Conservation (phyloP, 2,113 vertebrate genomes). For the Gavialis gangeticus region DNA sequence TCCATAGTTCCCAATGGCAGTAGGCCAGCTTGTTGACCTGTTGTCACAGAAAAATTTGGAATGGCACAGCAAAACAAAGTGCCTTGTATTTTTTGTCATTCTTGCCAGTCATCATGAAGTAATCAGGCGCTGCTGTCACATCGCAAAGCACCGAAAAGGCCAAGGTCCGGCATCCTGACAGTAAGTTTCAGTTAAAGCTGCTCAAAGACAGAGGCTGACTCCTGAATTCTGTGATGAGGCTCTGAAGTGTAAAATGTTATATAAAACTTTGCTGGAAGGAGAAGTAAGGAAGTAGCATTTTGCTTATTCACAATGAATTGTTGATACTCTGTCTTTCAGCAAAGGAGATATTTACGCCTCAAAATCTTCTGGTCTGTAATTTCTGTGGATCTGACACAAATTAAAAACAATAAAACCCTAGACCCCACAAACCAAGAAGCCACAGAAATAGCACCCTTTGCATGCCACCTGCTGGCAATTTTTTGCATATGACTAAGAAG, state of each 20-base stretch:
- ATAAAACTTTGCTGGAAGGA: not conserved
- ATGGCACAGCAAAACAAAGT: conserved; percentile 33
- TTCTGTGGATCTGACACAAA: not conserved
- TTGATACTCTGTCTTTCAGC: not conserved
- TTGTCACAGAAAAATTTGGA: conserved; percentile 53
- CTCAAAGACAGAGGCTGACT: not conserved
- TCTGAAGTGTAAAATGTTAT: not conserved
- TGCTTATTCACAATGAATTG: fast-evolving
- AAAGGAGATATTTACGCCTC: not conserved
- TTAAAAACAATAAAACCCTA: not conserved
- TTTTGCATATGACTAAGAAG: conserved; percentile 19
- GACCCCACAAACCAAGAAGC: not conserved
- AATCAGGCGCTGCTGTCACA: not conserved
- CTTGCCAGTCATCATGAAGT: not conserved
- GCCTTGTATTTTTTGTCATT: not conserved
- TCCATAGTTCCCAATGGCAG: conserved; percentile 70
- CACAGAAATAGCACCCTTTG: conserved; percentile 56
- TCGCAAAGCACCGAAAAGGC: not conserved
- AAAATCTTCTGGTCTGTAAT: not conserved
- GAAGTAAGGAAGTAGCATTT: not conserved
- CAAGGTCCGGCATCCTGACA: not conserved
- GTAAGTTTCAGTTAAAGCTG: fast-evolving
- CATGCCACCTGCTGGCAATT: conserved; percentile 74
- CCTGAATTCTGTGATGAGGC: not conserved
- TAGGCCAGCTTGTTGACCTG: conserved; percentile 75